Conservation (phyloP, 2,797 vertebrate genomes). For the Natrix natrix region DNA sequence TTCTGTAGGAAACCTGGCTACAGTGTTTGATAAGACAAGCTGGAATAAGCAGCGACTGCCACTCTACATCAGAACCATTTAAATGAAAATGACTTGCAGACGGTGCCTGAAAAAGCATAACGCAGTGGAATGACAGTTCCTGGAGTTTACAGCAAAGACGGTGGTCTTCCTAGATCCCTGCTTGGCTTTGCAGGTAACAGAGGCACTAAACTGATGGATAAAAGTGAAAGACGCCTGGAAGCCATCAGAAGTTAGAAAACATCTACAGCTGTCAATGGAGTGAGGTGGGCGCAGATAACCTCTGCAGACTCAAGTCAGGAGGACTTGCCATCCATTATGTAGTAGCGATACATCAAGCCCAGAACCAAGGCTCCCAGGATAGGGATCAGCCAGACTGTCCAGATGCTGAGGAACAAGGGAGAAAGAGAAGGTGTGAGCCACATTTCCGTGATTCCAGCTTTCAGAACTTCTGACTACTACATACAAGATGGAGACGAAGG, state of each 20-base stretch:
- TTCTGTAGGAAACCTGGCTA: not conserved
- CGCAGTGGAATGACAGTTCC: not conserved
- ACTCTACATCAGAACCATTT: slow-evolving; percentile 42
- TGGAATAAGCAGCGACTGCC: slow-evolving; percentile 8
- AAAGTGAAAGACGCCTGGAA: slow-evolving; percentile 33
- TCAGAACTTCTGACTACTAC: not conserved
- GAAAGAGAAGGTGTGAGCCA: not conserved
- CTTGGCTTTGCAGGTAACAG: slow-evolving; percentile 45
- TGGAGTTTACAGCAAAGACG: not conserved
- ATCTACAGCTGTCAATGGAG: slow-evolving; percentile 10
- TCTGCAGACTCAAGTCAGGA: slow-evolving; percentile 66
- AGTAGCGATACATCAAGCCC: slow-evolving; percentile 88
- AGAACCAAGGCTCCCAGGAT: slow-evolving; percentile 76
- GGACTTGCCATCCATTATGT: slow-evolving; percentile 80
- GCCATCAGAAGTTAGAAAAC: slow-evolving; percentile 16
- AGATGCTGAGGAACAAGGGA: slow-evolving; percentile 69
- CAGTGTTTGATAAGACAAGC: not conserved
- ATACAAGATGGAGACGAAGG: not conserved
- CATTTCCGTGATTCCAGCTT: not conserved
- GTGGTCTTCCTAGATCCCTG: not conserved
- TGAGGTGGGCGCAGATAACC: not conserved
- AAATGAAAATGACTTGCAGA: slow-evolving; percentile 29
- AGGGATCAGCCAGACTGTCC: slow-evolving; percentile 88
- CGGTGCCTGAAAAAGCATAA: slow-evolving; percentile 22
- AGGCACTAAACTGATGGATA: slow-evolving; percentile 27